Conservation (phyloP, 2,113 vertebrate species). For the Aix galericulata region DNA sequence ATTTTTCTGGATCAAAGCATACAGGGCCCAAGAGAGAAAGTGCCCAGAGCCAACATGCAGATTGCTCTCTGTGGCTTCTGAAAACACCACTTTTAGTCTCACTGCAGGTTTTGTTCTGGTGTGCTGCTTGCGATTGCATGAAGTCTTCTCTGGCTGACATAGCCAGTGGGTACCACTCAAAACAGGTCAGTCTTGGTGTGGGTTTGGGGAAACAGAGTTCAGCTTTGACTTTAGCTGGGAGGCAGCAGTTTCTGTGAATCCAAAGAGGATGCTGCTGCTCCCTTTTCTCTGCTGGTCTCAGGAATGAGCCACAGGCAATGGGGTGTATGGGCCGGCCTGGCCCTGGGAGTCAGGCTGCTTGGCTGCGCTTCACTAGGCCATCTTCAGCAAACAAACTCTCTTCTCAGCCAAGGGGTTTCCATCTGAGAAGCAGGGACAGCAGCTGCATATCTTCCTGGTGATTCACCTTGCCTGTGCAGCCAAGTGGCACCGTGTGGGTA, state of each 20-base stretch:
- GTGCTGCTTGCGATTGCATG: not conserved
- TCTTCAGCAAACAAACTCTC: not conserved
- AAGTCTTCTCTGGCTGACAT: not conserved
- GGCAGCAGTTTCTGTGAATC: not conserved
- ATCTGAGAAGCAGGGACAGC: too few relatives aligned
- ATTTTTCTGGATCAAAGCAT: not conserved
- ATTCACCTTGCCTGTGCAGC: not conserved
- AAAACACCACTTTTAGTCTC: not conserved
- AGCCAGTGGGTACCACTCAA: not conserved
- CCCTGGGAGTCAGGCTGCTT: too few relatives aligned
- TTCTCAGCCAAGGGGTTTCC: not conserved
- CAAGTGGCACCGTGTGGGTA: accelerated
- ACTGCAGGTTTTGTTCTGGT: not conserved
- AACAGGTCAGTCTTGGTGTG: not conserved
- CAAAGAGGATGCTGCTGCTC: too few relatives aligned
- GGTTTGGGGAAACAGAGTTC: too few relatives aligned
- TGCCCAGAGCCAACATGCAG: not conserved
- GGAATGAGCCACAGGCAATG: not conserved
- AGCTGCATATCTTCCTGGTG: not conserved
- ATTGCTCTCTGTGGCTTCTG: not conserved
- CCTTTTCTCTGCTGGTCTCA: not conserved
- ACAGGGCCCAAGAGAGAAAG: not conserved
- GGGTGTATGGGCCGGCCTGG: too few relatives aligned
- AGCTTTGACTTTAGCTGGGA: not conserved
- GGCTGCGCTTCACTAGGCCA: too few relatives aligned